These are phyloP conservation scores for Pogonophryne albipinna DNA, from an alignment of 2,797 vertebrate genomes.

Conservation along the genomic window DNA sequence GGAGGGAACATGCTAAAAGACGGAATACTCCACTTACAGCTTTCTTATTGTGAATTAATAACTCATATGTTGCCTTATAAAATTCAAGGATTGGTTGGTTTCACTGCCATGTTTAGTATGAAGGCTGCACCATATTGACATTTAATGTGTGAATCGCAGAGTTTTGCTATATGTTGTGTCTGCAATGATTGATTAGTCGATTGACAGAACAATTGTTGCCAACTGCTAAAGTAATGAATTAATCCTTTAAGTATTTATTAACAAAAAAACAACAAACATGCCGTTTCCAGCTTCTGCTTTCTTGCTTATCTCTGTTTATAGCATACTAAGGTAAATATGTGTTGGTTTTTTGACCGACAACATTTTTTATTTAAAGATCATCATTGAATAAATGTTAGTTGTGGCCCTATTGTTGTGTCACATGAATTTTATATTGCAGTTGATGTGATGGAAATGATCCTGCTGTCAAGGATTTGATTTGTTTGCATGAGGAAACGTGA, in stretches of 20 bases:
- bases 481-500: conserved; percentile 5
- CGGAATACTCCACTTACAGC: neutral
- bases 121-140: neutral
- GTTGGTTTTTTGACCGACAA: too few relatives aligned
- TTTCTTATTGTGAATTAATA: neutral
- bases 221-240: too few relatives aligned
- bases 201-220: too few relatives aligned
- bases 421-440: neutral
- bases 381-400: too few relatives aligned
- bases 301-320: too few relatives aligned
- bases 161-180: neutral
- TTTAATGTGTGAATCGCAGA: neutral
- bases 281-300: too few relatives aligned
- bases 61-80: neutral
- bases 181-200: too few relatives aligned
- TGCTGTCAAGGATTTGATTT: neutral
- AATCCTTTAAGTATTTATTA: too few relatives aligned
- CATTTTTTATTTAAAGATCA: too few relatives aligned
- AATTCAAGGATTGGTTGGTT: neutral
- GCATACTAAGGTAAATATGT: too few relatives aligned
- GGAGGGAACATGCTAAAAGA: neutral
- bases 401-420: neutral
- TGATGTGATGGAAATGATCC: neutral
- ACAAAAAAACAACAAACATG: too few relatives aligned
- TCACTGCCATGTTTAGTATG: neutral